Evolutionary conservation across 1,140 invertebrate species (phyloP).

Genomic region (Mactra quadrangularis): DNA sequence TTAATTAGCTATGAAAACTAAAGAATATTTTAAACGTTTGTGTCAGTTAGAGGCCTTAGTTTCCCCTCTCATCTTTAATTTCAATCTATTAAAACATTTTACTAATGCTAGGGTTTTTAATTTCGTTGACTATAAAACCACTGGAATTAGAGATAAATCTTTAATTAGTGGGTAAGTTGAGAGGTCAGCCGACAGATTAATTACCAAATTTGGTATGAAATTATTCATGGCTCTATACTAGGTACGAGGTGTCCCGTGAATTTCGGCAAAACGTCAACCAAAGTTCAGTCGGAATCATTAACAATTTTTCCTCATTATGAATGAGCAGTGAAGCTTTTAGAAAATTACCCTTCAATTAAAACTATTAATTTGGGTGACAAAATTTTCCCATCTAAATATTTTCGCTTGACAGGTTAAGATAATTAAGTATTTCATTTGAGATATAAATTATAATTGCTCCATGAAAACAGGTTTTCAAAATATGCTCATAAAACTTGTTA

Average conservation of each 20-base stretch:
- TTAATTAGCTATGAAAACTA: too few species aligned
- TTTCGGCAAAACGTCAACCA: slow-evolving; percentile 19
- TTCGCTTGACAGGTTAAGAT: slow-evolving; percentile 37
- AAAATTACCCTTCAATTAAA: slow-evolving; percentile 63
- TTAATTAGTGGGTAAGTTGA: slow-evolving; percentile 51
- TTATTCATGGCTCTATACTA: slow-evolving; percentile 7
- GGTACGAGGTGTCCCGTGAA: slow-evolving; percentile 18
- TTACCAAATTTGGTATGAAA: slow-evolving; percentile 36
- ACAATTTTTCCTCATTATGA: slow-evolving; percentile 33
- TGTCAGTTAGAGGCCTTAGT: too few species aligned
- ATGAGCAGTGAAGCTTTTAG: slow-evolving; percentile 8
- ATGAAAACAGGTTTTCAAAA: too few species aligned
- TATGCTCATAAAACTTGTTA: too few species aligned
- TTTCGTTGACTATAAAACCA: slow-evolving; percentile 35
- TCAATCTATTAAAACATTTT: too few species aligned
- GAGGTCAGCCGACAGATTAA: slow-evolving; percentile 38
- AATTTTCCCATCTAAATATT: slow-evolving; percentile 27
- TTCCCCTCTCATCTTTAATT: too few species aligned
- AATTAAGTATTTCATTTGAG: slow-evolving; percentile 39
- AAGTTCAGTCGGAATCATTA: slow-evolving; percentile 37
- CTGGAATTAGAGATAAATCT: slow-evolving; percentile 47
- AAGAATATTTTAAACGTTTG: too few species aligned
- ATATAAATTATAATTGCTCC: slow-evolving; percentile 35
- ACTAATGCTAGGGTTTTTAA: too few species aligned
- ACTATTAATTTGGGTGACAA: slow-evolving; percentile 55